Evolutionary conservation across 2,113 vertebrate species (phyloP), one percentile per base, ranked within the genome.

Genomic region (Taxidea taxus): DNA sequence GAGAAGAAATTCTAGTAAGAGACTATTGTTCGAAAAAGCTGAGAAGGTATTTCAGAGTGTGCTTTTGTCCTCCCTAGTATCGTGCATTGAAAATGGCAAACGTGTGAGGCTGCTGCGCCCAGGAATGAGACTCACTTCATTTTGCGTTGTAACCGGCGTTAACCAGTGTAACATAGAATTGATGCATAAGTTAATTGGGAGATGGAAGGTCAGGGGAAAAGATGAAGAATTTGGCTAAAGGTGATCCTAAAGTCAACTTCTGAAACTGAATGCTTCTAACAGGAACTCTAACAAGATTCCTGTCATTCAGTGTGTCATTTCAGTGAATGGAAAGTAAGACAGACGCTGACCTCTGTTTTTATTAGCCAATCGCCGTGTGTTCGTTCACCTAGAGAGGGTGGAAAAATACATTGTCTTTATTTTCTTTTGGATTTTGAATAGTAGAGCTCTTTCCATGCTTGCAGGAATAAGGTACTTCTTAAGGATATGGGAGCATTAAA

Each of bases 41-140:
- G 6, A 60, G 47, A 39, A 39, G 77, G 64, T 75, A 62, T 87
- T 90, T 88, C 90, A 58, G 10, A 56, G 62, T 23, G 3, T 70
- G 94, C 84, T 97, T 96, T 97, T 97, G 94, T 96, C 86, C 39
- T 95, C 34, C 77, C 54, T 49, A 25, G 64, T 16, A 31, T 29
- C 2, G 16, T 68, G 80, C 56, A 8, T 85, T 97, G 87, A 37
- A 51, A 5, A 39, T 18, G 64, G 72, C 70, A 62, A 96, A 82
- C 54, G 58, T 74, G 27, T 34, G 42, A 84, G 37, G 13, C 60
- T 11, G 74, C 87, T 37, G 72, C 25, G 14, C 0, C 18, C 18
- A 3, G 54, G 39, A n/a, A 7, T 77, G 37, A 16, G 3, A 66
- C 16, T 34, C 42, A 83, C 51, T 91, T 90, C 37, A 80, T 87